Base-by-base conservation (phyloP, 2,888 invertebrate genomes). In the Vesta saturnalis region DNA sequence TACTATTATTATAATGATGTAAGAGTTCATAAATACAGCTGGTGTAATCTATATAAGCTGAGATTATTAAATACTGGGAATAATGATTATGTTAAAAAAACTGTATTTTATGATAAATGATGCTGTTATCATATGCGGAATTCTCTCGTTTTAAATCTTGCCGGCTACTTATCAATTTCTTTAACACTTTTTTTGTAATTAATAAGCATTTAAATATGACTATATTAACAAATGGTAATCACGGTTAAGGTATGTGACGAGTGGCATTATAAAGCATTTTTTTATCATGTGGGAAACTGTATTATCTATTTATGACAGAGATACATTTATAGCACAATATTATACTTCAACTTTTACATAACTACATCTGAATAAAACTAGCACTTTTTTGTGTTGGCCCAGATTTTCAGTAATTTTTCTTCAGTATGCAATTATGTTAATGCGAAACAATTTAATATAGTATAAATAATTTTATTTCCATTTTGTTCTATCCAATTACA, bases 111-210 rank as follows among this genome's bases (percentile, higher is more conserved):
- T 12, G 52, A 52, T 52, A 52, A 52, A 19, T 52, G 15, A n/a
- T 15, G 47, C n/a, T 49, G 15, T 49, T 52, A 52, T 52, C 52
- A 19, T 19, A 52, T n/a, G 52, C 52, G 52, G 52, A 52, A 52
- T 19, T 52, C 52, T 52, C 19, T 52, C 19, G 19, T 52, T 52
- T 52, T 52, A 19, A 39, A 39, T 52, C 3, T 19, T 52, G 52
- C 52, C 52, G 52, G 19, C 52, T 52, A 21, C 12, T 52, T 52
- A 52, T 52, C 47, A 47, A 47, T n/a, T 43, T 43, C 14, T 43
- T 43, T 47, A 47, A 52, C 47, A 12, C 47, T 19, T 21, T 52
- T 52, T 12, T 19, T 19, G 6, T 52, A 3, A 14, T 43, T 18
- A 6, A 52, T 21, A 19, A 39, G 39, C 8, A n/a, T n/a, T 4